phyloP scores from a whole-genome alignment of 35 echinoderm and acorn worm genomes.

The Eucidaris tribuloides region DNA sequence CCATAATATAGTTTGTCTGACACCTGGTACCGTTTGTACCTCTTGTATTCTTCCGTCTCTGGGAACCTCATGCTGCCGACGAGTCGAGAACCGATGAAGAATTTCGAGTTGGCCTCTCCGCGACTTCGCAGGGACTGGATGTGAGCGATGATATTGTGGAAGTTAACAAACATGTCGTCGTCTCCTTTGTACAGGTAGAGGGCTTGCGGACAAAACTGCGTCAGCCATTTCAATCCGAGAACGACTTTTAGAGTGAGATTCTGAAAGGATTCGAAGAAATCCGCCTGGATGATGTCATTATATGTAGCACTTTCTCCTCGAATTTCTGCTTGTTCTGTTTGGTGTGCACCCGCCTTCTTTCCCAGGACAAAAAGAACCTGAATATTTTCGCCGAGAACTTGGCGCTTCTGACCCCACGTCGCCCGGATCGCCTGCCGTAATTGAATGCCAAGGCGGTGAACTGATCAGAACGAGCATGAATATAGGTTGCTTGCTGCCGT shows the following conservation, averaged over 20 bases:
- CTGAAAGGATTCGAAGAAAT: constrained; percentile 44
- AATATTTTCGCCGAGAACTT: constrained; percentile 10
- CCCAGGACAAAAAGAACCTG: constrained; percentile 27
- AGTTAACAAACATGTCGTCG: constrained; percentile 55
- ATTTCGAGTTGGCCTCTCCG: not conserved
- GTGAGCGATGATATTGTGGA: not conserved
- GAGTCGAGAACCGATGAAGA: constrained; percentile 28
- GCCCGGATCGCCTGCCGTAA: constrained; percentile 28
- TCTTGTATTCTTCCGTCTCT: not conserved
- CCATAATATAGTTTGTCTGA: constrained; percentile 30
- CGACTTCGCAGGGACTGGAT: not conserved
- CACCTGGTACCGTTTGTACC: not conserved
- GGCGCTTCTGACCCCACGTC: constrained; percentile 24
- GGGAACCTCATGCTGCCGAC: not conserved
- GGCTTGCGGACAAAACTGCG: constrained; percentile 12
- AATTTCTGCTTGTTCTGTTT: not conserved
- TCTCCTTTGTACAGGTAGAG: constrained; percentile 49
- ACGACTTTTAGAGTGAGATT: constrained; percentile 57
- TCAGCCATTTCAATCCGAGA: constrained; percentile 37
- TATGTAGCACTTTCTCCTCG: constrained; percentile 8
- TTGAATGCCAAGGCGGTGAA: constrained; percentile 1
- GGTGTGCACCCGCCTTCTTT: not conserved
- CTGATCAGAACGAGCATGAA: constrained; percentile 23
- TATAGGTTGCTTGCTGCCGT: not conserved
- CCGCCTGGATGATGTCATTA: constrained; percentile 49